Evolutionary conservation across 2,113 vertebrate species (phyloP).

Genomic region (Junco hyemalis): DNA sequence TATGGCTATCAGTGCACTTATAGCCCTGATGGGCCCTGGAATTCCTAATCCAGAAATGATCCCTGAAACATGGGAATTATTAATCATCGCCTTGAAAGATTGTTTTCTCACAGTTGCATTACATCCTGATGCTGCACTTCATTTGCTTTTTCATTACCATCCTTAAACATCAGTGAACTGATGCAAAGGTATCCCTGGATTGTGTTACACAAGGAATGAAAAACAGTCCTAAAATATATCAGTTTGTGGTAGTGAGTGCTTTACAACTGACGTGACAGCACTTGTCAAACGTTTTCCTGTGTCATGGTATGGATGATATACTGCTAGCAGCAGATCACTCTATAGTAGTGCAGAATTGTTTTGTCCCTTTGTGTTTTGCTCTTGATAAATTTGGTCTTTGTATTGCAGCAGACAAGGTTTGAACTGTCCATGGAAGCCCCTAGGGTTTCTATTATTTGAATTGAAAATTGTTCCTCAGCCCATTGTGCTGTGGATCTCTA

Average conservation of each 20-base stretch:
- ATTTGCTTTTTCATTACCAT: not conserved
- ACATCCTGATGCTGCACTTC: not conserved
- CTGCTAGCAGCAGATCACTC: not conserved
- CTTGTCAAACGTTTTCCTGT: not conserved
- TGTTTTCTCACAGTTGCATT: not conserved
- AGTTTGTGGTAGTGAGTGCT: not conserved
- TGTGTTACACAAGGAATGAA: not conserved
- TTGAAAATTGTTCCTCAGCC: not conserved
- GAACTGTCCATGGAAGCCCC: not conserved
- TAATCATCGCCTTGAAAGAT: not conserved
- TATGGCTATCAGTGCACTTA: not conserved
- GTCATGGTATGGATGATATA: not conserved
- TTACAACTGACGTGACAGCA: rapidly evolving
- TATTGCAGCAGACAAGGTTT: not conserved
- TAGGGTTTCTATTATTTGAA: not conserved
- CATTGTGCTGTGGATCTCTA: not conserved
- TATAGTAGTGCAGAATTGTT: not conserved
- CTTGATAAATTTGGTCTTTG: not conserved
- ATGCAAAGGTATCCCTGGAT: not conserved
- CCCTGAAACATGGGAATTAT: not conserved
- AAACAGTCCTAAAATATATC: too few relatives aligned
- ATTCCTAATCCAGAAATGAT: not conserved
- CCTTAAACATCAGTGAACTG: not conserved
- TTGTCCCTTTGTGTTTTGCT: not conserved
- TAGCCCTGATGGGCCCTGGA: not conserved